Conservation (phyloP, 2,113 vertebrate genomes). For the Channa maculata region DNA sequence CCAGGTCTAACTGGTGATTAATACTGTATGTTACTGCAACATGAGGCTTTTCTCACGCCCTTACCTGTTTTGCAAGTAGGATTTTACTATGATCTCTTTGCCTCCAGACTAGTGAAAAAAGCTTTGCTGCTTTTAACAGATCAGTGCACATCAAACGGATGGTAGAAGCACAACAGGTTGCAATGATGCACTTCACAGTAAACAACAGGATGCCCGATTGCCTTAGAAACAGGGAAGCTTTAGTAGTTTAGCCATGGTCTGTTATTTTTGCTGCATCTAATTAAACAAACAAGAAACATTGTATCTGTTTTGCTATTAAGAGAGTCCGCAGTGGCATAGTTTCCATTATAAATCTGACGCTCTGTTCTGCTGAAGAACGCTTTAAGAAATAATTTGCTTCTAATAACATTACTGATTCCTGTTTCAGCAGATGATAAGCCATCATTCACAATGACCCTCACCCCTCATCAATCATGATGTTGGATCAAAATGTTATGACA, state of each 20-base stretch:
- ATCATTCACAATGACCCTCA: background rate
- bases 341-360: background rate
- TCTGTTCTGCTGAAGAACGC: background rate
- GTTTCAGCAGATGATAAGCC: too few relatives aligned
- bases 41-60: background rate
- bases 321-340: too few relatives aligned
- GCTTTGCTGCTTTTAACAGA: background rate
- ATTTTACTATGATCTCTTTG: background rate
- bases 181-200: background rate
- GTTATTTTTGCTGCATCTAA: too few relatives aligned
- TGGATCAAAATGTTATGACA: background rate
- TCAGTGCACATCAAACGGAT: too few relatives aligned
- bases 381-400: too few relatives aligned
- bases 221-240: background rate
- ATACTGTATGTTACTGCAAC: background rate
- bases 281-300: background rate
- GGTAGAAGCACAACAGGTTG: background rate
- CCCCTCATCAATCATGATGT: background rate
- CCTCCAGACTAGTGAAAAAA: background rate
- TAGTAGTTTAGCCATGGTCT: too few relatives aligned
- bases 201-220: background rate
- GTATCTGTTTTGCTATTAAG: constrained; percentile 2
- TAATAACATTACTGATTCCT: too few relatives aligned
- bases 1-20: background rate
- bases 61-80: background rate